Percentiles rank a stretch among this genome's conserved stretches.
These are phyloP conservation scores for Drosophila nasuta DNA, from an alignment of 1,140 invertebrate genomes.

Conservation along the genomic window DNA sequence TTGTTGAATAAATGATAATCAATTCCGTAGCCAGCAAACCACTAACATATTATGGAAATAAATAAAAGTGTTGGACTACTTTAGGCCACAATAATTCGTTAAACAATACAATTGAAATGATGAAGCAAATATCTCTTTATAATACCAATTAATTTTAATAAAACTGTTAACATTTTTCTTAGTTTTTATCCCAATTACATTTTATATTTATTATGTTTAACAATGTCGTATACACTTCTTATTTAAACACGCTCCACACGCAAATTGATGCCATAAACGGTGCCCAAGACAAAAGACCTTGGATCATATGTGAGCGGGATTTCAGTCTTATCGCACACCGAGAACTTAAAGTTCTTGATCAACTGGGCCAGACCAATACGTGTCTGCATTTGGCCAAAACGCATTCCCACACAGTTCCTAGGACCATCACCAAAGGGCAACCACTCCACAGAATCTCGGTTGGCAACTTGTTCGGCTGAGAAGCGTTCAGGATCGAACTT, in stretches of 20 bases:
- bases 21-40: too few relatives aligned
- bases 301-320: conserved; percentile 43
- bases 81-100: too few relatives aligned
- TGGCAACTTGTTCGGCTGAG: conserved; percentile 83
- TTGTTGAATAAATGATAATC: too few relatives aligned
- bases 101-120: too few relatives aligned
- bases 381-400: conserved; percentile 85
- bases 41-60: too few relatives aligned
- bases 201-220: neutral
- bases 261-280: conserved; percentile 52
- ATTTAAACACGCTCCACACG: conserved; percentile 36
- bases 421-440: conserved; percentile 89
- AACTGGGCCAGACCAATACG: conserved; percentile 83
- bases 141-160: too few relatives aligned
- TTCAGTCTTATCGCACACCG: conserved; percentile 62
- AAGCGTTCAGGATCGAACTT: conserved; percentile 87
- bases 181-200: too few relatives aligned
- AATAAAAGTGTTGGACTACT: too few relatives aligned
- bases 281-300: conserved; percentile 47
- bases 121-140: too few relatives aligned
- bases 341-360: conserved; percentile 76
- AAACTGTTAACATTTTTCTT: too few relatives aligned
- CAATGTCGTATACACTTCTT: neutral
- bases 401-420: conserved; percentile 85
- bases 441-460: conserved; percentile 85